Evolutionary conservation across 2,797 vertebrate genomes (phyloP).

Genomic region (Ficedula albicollis): DNA sequence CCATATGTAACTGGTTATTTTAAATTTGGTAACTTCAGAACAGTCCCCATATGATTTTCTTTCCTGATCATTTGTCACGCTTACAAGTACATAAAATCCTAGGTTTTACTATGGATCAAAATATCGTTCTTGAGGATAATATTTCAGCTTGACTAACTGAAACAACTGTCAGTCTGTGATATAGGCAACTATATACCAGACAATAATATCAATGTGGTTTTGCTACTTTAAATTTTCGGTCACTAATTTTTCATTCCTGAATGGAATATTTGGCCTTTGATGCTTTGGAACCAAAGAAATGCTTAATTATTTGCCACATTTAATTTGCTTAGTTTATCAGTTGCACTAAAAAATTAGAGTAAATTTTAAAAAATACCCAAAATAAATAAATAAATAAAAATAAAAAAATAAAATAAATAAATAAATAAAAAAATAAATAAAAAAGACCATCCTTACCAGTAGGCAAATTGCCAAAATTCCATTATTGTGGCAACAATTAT

Average conservation of each 20-base stretch:
- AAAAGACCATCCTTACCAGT: neutral
- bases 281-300: neutral
- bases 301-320: neutral
- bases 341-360: neutral
- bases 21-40: neutral
- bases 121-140: neutral
- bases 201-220: neutral
- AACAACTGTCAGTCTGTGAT: fast-evolving
- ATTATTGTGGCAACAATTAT: neutral
- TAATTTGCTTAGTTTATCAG: neutral
- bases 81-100: neutral
- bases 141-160: neutral
- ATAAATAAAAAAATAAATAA: neutral
- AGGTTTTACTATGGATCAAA: neutral
- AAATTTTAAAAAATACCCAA: neutral
- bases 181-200: neutral
- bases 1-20: neutral
- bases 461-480: neutral
- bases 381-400: neutral
- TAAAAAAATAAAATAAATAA: neutral
- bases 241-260: neutral
- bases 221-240: neutral
- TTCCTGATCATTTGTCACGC: neutral
- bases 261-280: neutral
- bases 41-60: neutral